These are phyloP conservation scores for Chaetorhynchus papuensis DNA, from an alignment of 2,113 vertebrate species.

Conservation along the genomic window DNA sequence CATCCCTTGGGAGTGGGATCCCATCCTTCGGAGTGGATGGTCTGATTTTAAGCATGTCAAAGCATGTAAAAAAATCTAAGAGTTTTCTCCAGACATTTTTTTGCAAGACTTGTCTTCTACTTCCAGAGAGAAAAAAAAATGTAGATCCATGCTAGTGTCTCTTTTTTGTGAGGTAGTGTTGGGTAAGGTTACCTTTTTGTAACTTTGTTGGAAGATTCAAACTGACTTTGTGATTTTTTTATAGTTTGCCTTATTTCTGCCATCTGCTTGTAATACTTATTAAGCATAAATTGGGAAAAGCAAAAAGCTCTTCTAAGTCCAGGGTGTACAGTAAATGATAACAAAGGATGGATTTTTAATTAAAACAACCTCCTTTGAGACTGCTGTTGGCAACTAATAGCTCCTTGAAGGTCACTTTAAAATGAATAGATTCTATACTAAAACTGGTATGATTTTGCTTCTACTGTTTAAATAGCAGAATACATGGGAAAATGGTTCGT, in stretches of 20 bases:
- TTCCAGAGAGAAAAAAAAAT: background rate
- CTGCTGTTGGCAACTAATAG: background rate
- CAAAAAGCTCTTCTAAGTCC: background rate
- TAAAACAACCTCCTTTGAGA: background rate
- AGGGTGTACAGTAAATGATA: background rate
- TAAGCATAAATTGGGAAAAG: background rate
- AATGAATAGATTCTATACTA: background rate
- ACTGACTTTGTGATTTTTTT: background rate
- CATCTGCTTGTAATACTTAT: background rate
- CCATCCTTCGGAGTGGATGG: background rate
- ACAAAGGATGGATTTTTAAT: slow-evolving; percentile 10
- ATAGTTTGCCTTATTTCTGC: background rate
- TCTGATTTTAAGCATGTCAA: background rate
- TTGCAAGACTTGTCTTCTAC: background rate
- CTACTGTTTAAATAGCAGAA: background rate
- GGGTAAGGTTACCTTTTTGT: background rate
- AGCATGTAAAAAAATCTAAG: background rate
- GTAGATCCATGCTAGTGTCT: background rate
- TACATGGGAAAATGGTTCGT: background rate
- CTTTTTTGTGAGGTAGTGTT: background rate
- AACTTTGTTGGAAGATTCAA: background rate
- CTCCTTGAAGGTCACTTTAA: background rate
- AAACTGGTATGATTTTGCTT: background rate
- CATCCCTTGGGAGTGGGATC: background rate
- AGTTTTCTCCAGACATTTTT: background rate